A percentile compares a stretch with the other conserved stretches of the same genome.
These are phyloP conservation scores for Ceraclea dissimilis DNA, from an alignment of 2,888 invertebrate species.

Conservation along the genomic window DNA sequence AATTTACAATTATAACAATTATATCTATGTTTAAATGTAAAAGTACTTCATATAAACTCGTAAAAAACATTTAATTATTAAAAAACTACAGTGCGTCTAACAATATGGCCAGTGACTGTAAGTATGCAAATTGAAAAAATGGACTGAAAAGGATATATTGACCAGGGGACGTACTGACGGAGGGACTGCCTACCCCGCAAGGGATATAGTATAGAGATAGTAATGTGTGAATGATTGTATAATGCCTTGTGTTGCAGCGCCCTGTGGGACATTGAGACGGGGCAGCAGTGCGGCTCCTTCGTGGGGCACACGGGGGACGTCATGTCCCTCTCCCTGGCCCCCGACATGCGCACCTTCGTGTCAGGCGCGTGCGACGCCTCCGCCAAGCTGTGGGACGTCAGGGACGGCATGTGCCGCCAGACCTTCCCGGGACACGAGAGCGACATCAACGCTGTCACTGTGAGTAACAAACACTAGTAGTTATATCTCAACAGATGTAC, in stretches of 20 bases:
- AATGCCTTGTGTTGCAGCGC: conserved; percentile 51
- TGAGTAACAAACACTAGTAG: conserved; percentile 27
- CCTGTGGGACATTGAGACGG: conserved; percentile 99
- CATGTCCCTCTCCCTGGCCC: conserved; percentile 96
- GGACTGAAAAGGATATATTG: too few species aligned
- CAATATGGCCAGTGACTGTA: too few species aligned
- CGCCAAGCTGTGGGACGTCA: conserved; percentile 99
- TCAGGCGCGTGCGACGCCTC: conserved; percentile 99
- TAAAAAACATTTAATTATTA: too few species aligned
- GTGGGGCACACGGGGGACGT: conserved; percentile 99
- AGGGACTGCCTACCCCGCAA: too few species aligned
- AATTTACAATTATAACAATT: too few species aligned
- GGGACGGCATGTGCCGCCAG: conserved; percentile 99
- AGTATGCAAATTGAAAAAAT: too few species aligned
- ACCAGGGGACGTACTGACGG: too few species aligned
- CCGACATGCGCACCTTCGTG: conserved; percentile 98
- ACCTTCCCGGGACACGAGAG: conserved; percentile 99
- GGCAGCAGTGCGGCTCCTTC: conserved; percentile 98
- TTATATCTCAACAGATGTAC: background rate
- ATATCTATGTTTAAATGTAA: too few species aligned
- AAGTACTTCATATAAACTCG: too few species aligned
- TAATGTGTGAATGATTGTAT: too few species aligned
- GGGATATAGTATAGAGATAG: too few species aligned
- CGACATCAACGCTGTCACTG: conserved; percentile 98
- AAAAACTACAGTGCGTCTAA: too few species aligned